A percentile compares a stretch with the other conserved stretches of the same genome.
Evolutionary conservation across 2,113 vertebrate species (phyloP).

Genomic region (Heloderma charlesbogerti): DNA sequence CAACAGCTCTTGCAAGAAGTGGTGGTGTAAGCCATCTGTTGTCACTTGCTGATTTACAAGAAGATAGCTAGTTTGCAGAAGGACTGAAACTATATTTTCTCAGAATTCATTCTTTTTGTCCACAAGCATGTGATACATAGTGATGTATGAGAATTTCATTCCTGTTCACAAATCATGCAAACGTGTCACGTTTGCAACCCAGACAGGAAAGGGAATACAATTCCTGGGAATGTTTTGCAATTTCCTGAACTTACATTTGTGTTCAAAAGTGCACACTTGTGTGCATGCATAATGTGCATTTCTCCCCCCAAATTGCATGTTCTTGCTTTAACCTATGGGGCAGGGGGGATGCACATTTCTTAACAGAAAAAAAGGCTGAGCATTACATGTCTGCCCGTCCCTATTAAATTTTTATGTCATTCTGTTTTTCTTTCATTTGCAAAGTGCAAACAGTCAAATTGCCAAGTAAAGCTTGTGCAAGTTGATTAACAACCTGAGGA

Average conservation of each 20-base stretch:
- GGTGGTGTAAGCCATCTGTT: conserved; percentile 29
- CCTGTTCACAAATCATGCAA: background rate
- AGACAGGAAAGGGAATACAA: too few species aligned
- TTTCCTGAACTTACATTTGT: too few species aligned
- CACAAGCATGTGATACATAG: too few species aligned
- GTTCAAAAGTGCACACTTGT: too few species aligned
- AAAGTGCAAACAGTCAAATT: conserved; percentile 30
- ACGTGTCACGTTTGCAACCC: too few species aligned
- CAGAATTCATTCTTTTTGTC: background rate
- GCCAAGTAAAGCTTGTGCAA: conserved; percentile 16
- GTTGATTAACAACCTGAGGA: conserved; percentile 25
- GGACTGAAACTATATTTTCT: background rate
- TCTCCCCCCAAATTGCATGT: too few species aligned
- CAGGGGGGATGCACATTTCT: background rate
- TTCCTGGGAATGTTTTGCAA: too few species aligned
- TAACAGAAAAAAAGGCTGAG: too few species aligned
- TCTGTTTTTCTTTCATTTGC: conserved; percentile 12
- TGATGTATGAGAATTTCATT: too few species aligned
- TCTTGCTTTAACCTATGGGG: too few species aligned
- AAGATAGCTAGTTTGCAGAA: background rate
- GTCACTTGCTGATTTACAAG: conserved; percentile 35
- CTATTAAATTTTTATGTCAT: background rate
- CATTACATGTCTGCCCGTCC: too few species aligned
- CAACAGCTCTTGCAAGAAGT: background rate
- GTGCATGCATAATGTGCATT: too few species aligned